A percentile compares a stretch with the other conserved stretches of the same genome.
Conservation (phyloP, 1,140 invertebrate species). For the Zaprionus lachaisei region DNA sequence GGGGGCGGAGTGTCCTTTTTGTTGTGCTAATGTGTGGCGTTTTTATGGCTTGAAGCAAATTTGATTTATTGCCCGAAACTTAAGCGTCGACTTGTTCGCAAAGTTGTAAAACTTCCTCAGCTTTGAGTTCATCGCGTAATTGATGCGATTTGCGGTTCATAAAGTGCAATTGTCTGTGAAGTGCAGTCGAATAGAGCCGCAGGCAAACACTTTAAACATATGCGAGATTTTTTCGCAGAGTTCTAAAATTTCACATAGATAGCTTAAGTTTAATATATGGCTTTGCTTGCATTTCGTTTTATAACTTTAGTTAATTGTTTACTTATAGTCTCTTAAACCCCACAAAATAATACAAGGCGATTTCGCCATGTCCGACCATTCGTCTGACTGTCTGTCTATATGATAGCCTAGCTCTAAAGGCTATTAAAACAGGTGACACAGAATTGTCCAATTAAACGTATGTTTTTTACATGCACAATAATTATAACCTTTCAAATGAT, state of each 20-base stretch:
- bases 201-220: slow-evolving; percentile 43
- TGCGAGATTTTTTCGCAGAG: slow-evolving; percentile 38
- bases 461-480: too few relatives aligned
- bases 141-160: slow-evolving; percentile 80
- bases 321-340: neutral
- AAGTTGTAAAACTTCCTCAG: slow-evolving; percentile 62
- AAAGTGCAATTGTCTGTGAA: slow-evolving; percentile 79
- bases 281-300: too few relatives aligned
- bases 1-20: slow-evolving; percentile 46
- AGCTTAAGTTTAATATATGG: neutral
- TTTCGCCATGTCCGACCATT: too few relatives aligned
- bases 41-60: slow-evolving; percentile 80
- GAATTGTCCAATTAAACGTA: too few relatives aligned
- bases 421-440: too few relatives aligned
- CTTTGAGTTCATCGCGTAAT: slow-evolving; percentile 75
- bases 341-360: too few relatives aligned
- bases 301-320: neutral
- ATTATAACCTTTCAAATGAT: too few relatives aligned
- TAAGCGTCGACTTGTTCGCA: slow-evolving; percentile 57
- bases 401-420: too few relatives aligned
- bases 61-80: slow-evolving; percentile 78
- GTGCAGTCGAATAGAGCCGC: slow-evolving; percentile 3
- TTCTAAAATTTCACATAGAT: neutral
- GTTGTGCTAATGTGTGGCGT: slow-evolving; percentile 78
- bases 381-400: too few relatives aligned